These are phyloP conservation scores for Coelopa frigida DNA, from an alignment of 1,140 invertebrate species.

Conservation along the genomic window DNA sequence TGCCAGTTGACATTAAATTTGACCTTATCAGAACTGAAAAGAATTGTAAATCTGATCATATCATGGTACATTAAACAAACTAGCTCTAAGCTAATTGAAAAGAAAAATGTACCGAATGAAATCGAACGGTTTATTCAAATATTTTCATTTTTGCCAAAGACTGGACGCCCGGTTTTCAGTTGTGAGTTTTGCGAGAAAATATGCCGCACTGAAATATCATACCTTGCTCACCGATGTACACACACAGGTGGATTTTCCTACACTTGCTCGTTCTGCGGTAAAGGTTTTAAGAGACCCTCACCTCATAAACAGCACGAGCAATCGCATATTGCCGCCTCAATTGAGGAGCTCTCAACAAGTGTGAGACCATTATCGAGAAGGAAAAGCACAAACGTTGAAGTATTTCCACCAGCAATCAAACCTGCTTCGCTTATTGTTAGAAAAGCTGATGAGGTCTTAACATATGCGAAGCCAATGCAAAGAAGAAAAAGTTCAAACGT, in stretches of 20 bases:
- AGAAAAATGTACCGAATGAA: conserved; percentile 4
- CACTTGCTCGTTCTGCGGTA: not conserved
- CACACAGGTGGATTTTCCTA: conserved; percentile 1
- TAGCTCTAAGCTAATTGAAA: conserved; percentile 9
- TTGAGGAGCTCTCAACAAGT: too few relatives aligned
- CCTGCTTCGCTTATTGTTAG: too few relatives aligned
- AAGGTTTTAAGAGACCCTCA: conserved; percentile 2
- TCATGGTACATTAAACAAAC: conserved; percentile 19
- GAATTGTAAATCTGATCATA: conserved; percentile 27
- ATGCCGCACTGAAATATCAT: conserved; percentile 7
- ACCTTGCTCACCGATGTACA: conserved; percentile 7
- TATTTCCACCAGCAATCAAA: too few relatives aligned
- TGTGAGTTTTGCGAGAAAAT: conserved; percentile 12
- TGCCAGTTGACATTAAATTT: conserved; percentile 10
- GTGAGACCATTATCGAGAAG: too few relatives aligned
- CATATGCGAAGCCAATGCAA: too few relatives aligned
- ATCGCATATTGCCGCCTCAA: too few relatives aligned
- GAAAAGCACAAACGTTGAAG: too few relatives aligned
- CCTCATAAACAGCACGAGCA: too few relatives aligned
- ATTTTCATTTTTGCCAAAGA: conserved; percentile 25
- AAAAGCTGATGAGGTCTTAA: too few relatives aligned
- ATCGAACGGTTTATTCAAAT: conserved; percentile 6
- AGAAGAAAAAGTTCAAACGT: too few relatives aligned
- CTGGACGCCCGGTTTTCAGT: conserved; percentile 6
- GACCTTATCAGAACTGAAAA: conserved; percentile 19